Evolutionary conservation across 2,113 vertebrate species (phyloP), one percentile per base, ranked within the genome.

Genomic region (Sturnira hondurensis): DNA sequence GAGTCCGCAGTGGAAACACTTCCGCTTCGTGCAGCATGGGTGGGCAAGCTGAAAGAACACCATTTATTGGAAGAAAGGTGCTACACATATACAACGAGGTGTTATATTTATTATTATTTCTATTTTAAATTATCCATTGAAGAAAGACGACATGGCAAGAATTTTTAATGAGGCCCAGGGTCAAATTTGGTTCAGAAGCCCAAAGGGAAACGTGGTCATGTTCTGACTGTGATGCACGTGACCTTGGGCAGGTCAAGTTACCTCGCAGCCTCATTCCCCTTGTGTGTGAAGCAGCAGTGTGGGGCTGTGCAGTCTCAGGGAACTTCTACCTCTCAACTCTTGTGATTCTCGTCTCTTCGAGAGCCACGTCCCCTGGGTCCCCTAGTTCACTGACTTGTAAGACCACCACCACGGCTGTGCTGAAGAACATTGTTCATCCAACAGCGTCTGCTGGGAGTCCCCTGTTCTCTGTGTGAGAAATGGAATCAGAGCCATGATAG

Each of bases 81-180:
- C 92, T 95, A 86, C 38, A 90, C 88, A 94, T 88, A 77, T 61
- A 96, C 93, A 94, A 93, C 61, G 86, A 98, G 95, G 96, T 96
- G 96, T 86, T 96, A 96, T 91, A 95, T 97, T 98, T 97, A 96
- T 95, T 96, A 97, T 97, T 96, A 92, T 97, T 97, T 94, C 93
- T 97, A 96, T 97, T 97, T 96, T 94, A 95, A 97, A 93, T 92
- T 95, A 91, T 93, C 92, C 96, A 96, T 43, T 71, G 90, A 93
- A 97, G 88, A 95, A 93, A 96, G 86, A 94, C 87, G 93, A 88
- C 82, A 87, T 50, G 81, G 95, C 47, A 89, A 86, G 74, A 82
- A 86, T 86, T 96, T 96, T 96, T 96, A 97, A 93, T 91, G 96
- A 92, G 61, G 65, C 68, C 77, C 47, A 61, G 54, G 92, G 92